Conservation (phyloP, 2,797 vertebrate genomes). For the Enteromius trimaculatus region DNA sequence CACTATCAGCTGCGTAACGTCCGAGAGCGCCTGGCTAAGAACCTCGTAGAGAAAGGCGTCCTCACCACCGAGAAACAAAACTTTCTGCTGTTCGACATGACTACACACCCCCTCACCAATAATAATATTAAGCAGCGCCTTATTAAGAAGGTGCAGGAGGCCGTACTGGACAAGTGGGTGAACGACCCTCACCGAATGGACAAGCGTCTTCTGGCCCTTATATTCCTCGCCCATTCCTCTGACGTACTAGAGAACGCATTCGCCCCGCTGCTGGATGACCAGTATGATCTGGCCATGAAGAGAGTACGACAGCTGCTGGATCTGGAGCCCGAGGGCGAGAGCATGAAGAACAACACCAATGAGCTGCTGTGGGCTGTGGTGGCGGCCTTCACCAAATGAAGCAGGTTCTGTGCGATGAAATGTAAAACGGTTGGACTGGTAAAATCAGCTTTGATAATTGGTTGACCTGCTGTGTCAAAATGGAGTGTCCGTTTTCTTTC, state of each 20-base stretch:
- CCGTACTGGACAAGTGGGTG: conserved; percentile 94
- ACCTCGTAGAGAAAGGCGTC: conserved; percentile 95
- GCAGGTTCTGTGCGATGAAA: conserved; percentile 40
- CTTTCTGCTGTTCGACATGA: conserved; percentile 98
- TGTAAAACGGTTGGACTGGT: conserved; percentile 42
- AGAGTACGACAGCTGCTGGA: conserved; percentile 92
- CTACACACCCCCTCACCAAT: conserved; percentile 95
- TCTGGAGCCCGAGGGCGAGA: conserved; percentile 93
- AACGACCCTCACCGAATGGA: conserved; percentile 97
- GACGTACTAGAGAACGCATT: conserved; percentile 97
- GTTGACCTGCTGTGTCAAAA: conserved; percentile 47
- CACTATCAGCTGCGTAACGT: conserved; percentile 97
- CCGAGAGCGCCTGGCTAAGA: conserved; percentile 92
- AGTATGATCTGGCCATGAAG: conserved; percentile 96
- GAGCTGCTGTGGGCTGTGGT: conserved; percentile 96
- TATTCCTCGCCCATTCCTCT: conserved; percentile 94
- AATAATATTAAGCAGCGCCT: conserved; percentile 95
- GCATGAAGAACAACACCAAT: conserved; percentile 87
- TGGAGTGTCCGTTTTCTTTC: conserved; percentile 52
- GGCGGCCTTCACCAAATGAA: conserved; percentile 94
- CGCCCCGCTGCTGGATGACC: conserved; percentile 91
- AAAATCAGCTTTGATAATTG: conserved; percentile 36
- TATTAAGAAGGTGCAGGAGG: conserved; percentile 95
- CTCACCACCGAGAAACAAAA: conserved; percentile 97
- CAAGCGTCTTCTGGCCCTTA: conserved; percentile 91